These are phyloP conservation scores for Echinometra lucunter DNA, from an alignment of 53 echinoderm and acorn worm species.

Conservation along the genomic window DNA sequence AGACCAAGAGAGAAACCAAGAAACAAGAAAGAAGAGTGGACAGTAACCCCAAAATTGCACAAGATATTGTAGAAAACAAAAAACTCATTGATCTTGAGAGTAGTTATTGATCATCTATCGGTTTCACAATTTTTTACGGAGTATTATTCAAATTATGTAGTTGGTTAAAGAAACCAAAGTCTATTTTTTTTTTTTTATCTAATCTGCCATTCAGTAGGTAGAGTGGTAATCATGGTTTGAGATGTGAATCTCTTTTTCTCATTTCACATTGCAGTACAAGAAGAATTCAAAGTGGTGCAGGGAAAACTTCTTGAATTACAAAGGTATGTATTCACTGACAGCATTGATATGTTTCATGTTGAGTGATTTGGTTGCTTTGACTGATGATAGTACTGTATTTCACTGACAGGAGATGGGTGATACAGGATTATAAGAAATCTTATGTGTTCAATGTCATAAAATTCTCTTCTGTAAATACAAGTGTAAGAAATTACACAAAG, in stretches of 20 bases:
- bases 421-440: neutral
- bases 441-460: no score
- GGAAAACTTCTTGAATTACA: constrained; percentile 91
- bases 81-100: neutral
- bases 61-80: neutral
- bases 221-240: neutral
- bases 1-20: no score
- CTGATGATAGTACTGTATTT: no score
- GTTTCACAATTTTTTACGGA: neutral
- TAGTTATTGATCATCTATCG: neutral
- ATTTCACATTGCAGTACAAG: constrained; percentile 76
- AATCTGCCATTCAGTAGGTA: no score
- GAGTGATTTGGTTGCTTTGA: no score
- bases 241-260: neutral
- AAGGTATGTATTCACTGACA: constrained; percentile 75
- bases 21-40: no score
- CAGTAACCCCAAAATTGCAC: no score
- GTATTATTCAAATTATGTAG: neutral
- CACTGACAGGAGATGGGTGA: no score
- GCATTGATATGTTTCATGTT: no score
- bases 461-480: no score
- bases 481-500: no score
- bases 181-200: neutral
- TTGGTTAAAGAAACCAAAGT: neutral
- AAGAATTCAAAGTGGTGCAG: constrained; percentile 98